Percentiles rank a stretch among this genome's conserved stretches.
Evolutionary conservation across 2,888 invertebrate genomes (phyloP).

Genomic region (Hydraecia micacea): DNA sequence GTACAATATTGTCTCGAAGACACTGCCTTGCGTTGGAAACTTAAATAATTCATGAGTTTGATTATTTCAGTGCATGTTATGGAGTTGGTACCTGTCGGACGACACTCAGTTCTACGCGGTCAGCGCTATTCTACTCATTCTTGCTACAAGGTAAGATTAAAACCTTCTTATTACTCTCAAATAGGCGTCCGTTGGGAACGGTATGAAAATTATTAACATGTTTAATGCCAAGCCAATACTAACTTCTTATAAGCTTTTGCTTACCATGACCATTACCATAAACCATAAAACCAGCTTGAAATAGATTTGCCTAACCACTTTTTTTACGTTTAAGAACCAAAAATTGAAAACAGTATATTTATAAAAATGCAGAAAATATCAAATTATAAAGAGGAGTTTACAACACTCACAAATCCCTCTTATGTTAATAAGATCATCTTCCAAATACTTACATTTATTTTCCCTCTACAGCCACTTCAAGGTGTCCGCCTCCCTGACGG

Average conservation of each 20-base stretch:
- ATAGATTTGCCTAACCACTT: neutral
- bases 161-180: too few relatives aligned
- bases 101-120: constrained; percentile 97
- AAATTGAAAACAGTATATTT: too few relatives aligned
- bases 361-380: neutral
- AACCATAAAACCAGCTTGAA: neutral
- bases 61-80: constrained; percentile 94
- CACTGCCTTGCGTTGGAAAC: neutral
- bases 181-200: neutral
- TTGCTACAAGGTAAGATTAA: constrained; percentile 91
- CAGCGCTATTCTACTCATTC: constrained; percentile 94
- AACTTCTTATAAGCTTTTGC: neutral
- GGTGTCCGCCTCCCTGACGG: constrained; percentile 92
- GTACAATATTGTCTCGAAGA: neutral
- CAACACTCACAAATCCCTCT: neutral
- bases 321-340: neutral
- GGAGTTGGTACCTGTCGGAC: constrained; percentile 97
- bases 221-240: too few relatives aligned
- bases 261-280: too few relatives aligned
- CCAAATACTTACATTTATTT: neutral
- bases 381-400: neutral
- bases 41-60: neutral
- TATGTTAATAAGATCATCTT: neutral
- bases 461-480: constrained; percentile 92
- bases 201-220: neutral